Base-by-base conservation (phyloP, 2,797 vertebrate genomes). In the Hemitrygon akajei region DNA sequence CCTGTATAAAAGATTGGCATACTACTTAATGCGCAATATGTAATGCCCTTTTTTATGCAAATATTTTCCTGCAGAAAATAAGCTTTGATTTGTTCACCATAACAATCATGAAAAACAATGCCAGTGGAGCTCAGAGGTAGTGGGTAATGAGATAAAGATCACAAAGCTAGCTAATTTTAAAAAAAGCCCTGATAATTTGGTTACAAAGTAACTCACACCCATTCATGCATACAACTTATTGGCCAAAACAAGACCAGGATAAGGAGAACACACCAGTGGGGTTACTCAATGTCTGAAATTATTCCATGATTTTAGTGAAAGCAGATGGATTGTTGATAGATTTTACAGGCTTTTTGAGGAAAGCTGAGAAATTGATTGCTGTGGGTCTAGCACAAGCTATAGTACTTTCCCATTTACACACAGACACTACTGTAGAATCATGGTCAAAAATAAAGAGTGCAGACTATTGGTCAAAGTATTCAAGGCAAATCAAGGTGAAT, bases 1-100 rank as follows among this genome's bases (percentile, higher is more conserved):
- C 91, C 91, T 93, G 71, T 76, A 47, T 71, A 76, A 93, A 47
- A 93, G 91, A 93, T 58, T n/a, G 14, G 2, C 16, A 30, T 37
- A 9, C 27, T 47, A 76, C 71, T 91, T 91, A 58, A 76, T 58
- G 40, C 14, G 0, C 40, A 93, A 76, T 73, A 76, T 0, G 30
- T 75, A 56, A 20, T 2, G 47, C 47, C 4, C 47, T 47, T 47
- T 47, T 1, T 47, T 47, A 47, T 2, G 47, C 47, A 47, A 47
- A 47, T 47, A 47, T 47, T 47, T 47, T 47, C 47, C 47, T 47
- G 47, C 47, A 47, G 47, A 47, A 47, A 47, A 47, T 47, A 47
- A 58, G 47, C 7, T 58, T 56, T 79, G 77, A 79, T 79, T 84
- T 58, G 47, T 56, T 86, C 82, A 84, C 40, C 40, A 84, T 56